phyloP scores from a whole-genome alignment of 2,888 invertebrate species.

The Tenthredo livida region DNA sequence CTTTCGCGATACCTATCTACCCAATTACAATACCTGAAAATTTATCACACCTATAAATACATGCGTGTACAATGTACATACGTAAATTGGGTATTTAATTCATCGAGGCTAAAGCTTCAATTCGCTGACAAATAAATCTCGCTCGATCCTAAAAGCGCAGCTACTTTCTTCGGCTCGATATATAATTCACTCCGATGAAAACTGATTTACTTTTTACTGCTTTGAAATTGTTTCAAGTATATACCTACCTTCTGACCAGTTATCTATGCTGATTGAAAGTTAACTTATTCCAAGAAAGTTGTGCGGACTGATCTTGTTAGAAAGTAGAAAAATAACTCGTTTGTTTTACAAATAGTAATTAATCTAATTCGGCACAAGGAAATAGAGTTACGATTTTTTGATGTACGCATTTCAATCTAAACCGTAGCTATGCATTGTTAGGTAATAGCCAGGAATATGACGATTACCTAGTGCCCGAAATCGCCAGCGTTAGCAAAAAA shows the following conservation, averaged over 20 bases:
- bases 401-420: background rate
- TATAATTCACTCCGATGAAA: slow-evolving; percentile 17
- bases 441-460: background rate
- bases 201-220: background rate
- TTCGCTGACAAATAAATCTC: background rate
- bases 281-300: slow-evolving; percentile 44
- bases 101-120: background rate
- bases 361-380: slow-evolving; percentile 1
- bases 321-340: slow-evolving; percentile 35
- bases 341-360: background rate
- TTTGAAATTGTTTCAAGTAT: slow-evolving; percentile 11
- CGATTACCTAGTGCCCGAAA: background rate
- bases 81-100: background rate
- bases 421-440: background rate
- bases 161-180: background rate
- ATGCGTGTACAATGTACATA: too few species aligned
- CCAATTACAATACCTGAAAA: background rate
- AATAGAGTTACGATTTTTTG: background rate
- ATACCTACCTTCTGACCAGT: background rate
- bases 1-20: background rate
- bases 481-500: slow-evolving; percentile 17
- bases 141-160: too few species aligned
- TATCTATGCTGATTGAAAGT: slow-evolving; percentile 40
- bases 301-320: slow-evolving; percentile 26
- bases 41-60: background rate